phyloP scores from a whole-genome alignment of 2,888 invertebrate species.

The Machimus rusticus region DNA sequence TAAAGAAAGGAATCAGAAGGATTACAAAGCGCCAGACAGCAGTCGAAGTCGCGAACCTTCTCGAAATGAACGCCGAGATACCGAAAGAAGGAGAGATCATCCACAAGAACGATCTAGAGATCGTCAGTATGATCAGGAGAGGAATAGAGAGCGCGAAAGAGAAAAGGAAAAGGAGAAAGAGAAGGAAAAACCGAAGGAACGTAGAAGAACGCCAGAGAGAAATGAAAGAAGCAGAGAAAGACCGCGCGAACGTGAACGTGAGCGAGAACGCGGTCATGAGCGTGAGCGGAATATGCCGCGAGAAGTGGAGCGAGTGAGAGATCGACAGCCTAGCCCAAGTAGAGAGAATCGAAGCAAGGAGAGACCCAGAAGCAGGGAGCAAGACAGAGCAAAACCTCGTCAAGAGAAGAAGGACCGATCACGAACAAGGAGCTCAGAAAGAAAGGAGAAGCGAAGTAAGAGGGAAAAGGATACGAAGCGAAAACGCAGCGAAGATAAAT shows the following conservation, averaged over 20 bases:
- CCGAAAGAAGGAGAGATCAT: conserved; percentile 21
- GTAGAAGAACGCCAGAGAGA: neutral
- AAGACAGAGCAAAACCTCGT: neutral
- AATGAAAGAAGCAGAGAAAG: conserved; percentile 9
- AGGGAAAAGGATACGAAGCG: conserved; percentile 44
- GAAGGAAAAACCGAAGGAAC: conserved; percentile 49
- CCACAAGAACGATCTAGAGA: conserved; percentile 21
- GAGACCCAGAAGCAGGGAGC: neutral
- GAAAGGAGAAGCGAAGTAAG: conserved; percentile 55
- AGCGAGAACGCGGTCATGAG: neutral
- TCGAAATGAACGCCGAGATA: neutral
- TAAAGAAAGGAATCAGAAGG: conserved; percentile 52
- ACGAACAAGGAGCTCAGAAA: conserved; percentile 48
- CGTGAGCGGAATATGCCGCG: neutral
- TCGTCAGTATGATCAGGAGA: conserved; percentile 46
- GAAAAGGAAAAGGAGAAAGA: conserved; percentile 52
- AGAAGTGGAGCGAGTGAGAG: conserved; percentile 36
- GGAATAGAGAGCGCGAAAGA: conserved; percentile 52
- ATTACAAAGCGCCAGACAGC: conserved; percentile 44
- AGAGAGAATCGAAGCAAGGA: conserved; percentile 9
- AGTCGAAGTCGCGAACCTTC: conserved; percentile 36
- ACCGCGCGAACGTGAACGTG: neutral
- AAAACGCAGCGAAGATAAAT: conserved; percentile 51
- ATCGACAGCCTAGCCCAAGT: conserved; percentile 9
- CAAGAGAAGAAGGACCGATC: conserved; percentile 42